phyloP scores from a whole-genome alignment of 2,888 invertebrate species.

The Dermolepida albohirtum region DNA sequence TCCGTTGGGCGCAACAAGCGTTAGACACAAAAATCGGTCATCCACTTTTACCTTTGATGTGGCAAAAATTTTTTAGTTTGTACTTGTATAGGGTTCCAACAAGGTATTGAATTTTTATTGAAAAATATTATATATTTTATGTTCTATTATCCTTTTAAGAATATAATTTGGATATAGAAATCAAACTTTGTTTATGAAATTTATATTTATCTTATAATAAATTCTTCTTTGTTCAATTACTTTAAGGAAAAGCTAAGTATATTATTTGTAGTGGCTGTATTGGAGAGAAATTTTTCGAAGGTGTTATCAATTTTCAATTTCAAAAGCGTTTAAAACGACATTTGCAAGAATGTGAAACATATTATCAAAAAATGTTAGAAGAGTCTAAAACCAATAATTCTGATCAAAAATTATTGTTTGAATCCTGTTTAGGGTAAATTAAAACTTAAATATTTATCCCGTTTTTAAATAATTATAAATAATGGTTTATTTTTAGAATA shows the following conservation, averaged over 20 bases:
- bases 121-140: background rate
- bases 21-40: conserved; percentile 76
- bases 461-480: conserved; percentile 5
- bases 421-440: conserved; percentile 61
- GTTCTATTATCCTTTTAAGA: no score
- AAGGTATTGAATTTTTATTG: conserved; percentile 49
- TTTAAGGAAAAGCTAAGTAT: no score
- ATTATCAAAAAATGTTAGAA: conserved; percentile 67
- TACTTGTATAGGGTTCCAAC: conserved; percentile 74
- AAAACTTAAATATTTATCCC: conserved; percentile 25
- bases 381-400: conserved; percentile 50
- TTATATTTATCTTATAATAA: background rate
- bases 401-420: conserved; percentile 56
- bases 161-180: no score
- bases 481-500: conserved; percentile 62
- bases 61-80: conserved; percentile 82
- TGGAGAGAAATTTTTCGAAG: conserved; percentile 81
- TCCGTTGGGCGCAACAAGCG: conserved; percentile 81
- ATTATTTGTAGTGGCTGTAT: conserved; percentile 69
- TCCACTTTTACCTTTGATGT: conserved; percentile 76
- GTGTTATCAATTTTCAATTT: conserved; percentile 73
- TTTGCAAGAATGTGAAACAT: conserved; percentile 73
- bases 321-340: conserved; percentile 78
- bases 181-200: background rate
- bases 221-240: no score